Evolutionary conservation across 2,113 vertebrate genomes (phyloP), one percentile per base, ranked within the genome.

Genomic region (Gymnogyps californianus): DNA sequence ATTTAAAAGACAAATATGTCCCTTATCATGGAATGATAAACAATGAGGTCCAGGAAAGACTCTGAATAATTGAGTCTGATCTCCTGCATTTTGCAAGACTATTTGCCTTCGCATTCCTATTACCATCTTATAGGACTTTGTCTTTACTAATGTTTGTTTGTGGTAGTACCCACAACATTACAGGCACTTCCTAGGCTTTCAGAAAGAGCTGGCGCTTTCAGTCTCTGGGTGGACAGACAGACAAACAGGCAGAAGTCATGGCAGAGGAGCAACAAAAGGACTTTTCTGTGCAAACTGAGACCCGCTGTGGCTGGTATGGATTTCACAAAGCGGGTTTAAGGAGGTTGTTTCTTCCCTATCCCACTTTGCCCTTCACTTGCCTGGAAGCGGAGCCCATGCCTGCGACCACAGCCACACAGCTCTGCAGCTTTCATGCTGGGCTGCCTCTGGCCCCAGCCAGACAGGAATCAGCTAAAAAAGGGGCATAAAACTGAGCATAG

Each of bases 1-100:
- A 97, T 94, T 96, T 66, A 25, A 96, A 97, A 97, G 89, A 94
- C 83, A 96, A 97, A 97, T 95, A 96, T 94, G 90, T 90, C 47
- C 66, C 94, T 96, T 97, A 96, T 92, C 95, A 44, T 46, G 87
- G 89, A 95, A 88, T 40, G 91, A 96, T 90, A 97, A 96, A 94
- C 91, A 96, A 74, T 0, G 2, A 91, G 83, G 62, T 95, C 71
- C 94, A 94, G 94, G 93, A 96, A 96, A 80, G 70, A 32, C 87
- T 85, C 82, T 86, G 89, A 94, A 90, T 97, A 88, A 90, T 32
- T 59, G 91, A 93, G 55, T n/a, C 75, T 77, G 93, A 95, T 95
- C 87, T 94, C 78, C 69, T 59, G 58, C 46, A 66, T 96, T 96
- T 96, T 91, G 75, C 78, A 83, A 74, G 84, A 59, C 78, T 95